Evolutionary conservation across 1,140 invertebrate species (phyloP), one percentile per base, ranked within the genome.

Genomic region (Copidosoma floridanum): DNA sequence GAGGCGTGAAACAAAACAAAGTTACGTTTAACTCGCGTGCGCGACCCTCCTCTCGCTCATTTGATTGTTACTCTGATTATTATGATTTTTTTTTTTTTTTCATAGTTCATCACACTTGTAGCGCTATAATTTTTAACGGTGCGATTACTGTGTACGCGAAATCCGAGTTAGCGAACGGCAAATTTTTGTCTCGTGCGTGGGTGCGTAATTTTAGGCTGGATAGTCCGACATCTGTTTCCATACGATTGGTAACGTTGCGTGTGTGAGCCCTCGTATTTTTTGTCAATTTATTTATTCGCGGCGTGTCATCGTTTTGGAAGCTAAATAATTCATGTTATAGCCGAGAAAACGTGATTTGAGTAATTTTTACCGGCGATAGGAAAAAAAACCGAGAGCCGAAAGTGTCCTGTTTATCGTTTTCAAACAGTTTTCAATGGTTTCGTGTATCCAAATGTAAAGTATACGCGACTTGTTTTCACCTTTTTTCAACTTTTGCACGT

Each of bases 301-400:
- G 53, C 32, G 60, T 62, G 56, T 62, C 60, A 41, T 44, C 24
- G n/a, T 54, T 52, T n/a, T 23, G 52, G 52, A 56, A 62, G 38
- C 56, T 56, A 47, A 56, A 62, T 57, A 57, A 56, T 62, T 62
- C n/a, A n/a, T n/a, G n/a, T n/a, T n/a, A n/a, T n/a, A n/a, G n/a
- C n/a, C n/a, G n/a, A n/a, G n/a, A n/a, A n/a, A n/a, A n/a, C n/a
- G n/a, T n/a, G n/a, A n/a, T n/a, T n/a, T n/a, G n/a, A n/a, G n/a
- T n/a, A n/a, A n/a, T n/a, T n/a, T n/a, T n/a, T n/a, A n/a, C n/a
- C n/a, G n/a, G n/a, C n/a, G n/a, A n/a, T n/a, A n/a, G n/a, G n/a
- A n/a, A n/a, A n/a, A 16, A 46, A 4, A 43, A 43, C 32, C 59
- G 37, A 55, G 51, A 55, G 37, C 43, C 18, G 21, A 24, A 11